Base-by-base conservation (phyloP, 2,113 vertebrate species). In the Eolophus roseicapilla region DNA sequence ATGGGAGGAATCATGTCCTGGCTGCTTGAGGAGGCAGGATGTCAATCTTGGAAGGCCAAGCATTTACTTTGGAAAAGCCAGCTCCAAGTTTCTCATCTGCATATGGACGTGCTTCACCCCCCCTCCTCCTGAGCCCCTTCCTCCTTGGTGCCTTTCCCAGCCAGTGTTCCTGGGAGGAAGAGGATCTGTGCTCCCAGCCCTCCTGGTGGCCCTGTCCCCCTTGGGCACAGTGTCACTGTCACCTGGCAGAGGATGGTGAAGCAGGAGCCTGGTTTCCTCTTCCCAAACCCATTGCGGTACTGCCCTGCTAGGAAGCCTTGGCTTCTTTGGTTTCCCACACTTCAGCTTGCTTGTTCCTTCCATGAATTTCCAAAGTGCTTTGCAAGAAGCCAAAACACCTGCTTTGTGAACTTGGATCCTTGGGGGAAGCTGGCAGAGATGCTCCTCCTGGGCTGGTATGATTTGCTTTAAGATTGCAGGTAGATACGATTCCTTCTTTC, bases 301-400 rank as follows among this genome's bases (percentile, higher is more conserved):
- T 88, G 41, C n/a, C 44, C 79, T 41, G 18, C 59, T 79, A 92
- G 68, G 91, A 80, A 60, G 35, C 53, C 19, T 89, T 44, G 90
- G 69, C 49, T 71, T 27, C 31, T 44, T 19, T 4, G 2, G 23
- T 65, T 94, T 93, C 90, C 62, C 81, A 80, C 64, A 78, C 76
- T 57, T 69, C 74, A 74, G 46, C 39, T 57, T 0, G 0, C 24
- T 85, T 18, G 3, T 11, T 80, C 46, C 21, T 73, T 89, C 90
- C 29, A 18, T 31, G 73, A 63, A 17, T 37, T 62, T 90, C 74
- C 44, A 24, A 12, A 60, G 75, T 2, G 31, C 62, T 68, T 27
- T 43, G 65, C 3, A 17, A 65, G 84, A 69, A 82, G 86, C 84
- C 86, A 83, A 78, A 69, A n/a, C 92, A 94, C 82, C 88, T 96